phyloP scores from a whole-genome alignment of 2,113 vertebrate genomes.

The Ceuthmochares aereus region DNA sequence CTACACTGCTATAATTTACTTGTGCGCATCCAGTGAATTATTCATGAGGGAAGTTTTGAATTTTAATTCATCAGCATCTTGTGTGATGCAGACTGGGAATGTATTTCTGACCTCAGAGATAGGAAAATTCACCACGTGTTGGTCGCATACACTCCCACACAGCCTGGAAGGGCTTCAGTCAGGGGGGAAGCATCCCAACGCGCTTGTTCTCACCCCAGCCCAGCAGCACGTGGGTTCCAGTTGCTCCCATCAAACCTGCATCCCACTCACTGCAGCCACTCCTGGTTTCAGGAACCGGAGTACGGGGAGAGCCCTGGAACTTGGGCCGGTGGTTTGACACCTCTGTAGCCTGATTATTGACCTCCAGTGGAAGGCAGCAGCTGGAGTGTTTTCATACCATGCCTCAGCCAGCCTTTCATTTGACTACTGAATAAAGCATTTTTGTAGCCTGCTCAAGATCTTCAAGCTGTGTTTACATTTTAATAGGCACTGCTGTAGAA shows the following conservation, averaged over 20 bases:
- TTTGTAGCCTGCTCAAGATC: constrained; percentile 73
- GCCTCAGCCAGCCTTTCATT: not conserved
- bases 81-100: not conserved
- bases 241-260: rapidly evolving
- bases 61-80: constrained; percentile 27
- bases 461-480: constrained; percentile 74
- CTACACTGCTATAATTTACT: not conserved
- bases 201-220: rapidly evolving
- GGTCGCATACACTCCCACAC: rapidly evolving
- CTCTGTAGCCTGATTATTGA: rapidly evolving
- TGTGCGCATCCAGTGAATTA: not conserved
- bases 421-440: constrained; percentile 72
- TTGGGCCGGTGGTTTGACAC: not conserved
- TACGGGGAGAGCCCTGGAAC: rapidly evolving
- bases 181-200: rapidly evolving
- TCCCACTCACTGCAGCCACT: rapidly evolving
- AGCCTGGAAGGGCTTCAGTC: rapidly evolving
- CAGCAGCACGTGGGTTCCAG: rapidly evolving
- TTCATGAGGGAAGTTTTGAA: constrained; percentile 13
- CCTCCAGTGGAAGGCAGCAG: not conserved
- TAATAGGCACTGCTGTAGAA: constrained; percentile 70
- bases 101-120: not conserved
- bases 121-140: rapidly evolving
- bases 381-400: not conserved
- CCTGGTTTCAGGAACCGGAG: not conserved